Evolutionary conservation across 2,113 vertebrate species (phyloP).

Genomic region (Paratilapia polleni): DNA sequence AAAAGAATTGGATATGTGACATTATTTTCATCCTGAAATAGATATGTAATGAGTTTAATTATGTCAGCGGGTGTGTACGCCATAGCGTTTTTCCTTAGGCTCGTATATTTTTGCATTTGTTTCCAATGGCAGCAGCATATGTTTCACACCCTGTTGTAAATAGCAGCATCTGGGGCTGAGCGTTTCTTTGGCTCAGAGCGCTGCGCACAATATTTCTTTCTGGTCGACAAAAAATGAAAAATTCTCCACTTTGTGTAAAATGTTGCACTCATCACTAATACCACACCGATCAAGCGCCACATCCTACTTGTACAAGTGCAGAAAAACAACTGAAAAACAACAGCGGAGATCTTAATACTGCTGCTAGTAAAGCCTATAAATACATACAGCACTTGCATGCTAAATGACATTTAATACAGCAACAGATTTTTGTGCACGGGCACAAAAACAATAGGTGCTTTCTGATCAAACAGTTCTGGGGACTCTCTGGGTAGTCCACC

Average conservation of each 20-base stretch:
- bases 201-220: neutral
- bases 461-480: too few species aligned
- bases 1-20: too few species aligned
- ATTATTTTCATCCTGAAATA: neutral
- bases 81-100: neutral
- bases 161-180: neutral
- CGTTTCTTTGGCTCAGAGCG: accelerated
- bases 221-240: neutral
- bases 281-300: neutral
- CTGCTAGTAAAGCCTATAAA: neutral
- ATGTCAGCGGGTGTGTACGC: neutral
- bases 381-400: too few species aligned
- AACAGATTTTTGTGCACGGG: too few species aligned
- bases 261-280: neutral
- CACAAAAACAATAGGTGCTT: too few species aligned
- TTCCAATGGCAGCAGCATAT: neutral
- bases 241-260: neutral
- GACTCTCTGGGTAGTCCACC: neutral
- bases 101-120: neutral
- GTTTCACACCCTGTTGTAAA: neutral
- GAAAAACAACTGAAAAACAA: neutral
- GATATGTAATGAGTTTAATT: neutral
- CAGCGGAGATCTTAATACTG: too few species aligned
- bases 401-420: too few species aligned
- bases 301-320: too few species aligned